These are phyloP conservation scores for Lepidurus couesii DNA, from an alignment of 1,140 invertebrate species.

Conservation along the genomic window DNA sequence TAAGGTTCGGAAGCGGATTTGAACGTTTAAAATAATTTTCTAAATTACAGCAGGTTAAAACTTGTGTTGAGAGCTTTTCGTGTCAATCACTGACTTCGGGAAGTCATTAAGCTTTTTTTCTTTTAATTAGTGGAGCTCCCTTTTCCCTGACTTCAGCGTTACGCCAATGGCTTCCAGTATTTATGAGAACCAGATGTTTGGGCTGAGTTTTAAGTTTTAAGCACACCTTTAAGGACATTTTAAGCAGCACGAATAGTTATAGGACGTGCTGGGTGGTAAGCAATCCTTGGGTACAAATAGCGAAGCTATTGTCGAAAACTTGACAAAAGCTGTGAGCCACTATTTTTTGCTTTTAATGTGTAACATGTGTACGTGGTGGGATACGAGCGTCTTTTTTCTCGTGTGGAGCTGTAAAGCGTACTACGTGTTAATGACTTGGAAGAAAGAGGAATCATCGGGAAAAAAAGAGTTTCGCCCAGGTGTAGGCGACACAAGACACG, in stretches of 20 bases:
- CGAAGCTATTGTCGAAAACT: slow-evolving; percentile 19
- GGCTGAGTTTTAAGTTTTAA: neutral
- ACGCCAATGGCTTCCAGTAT: neutral
- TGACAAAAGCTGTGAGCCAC: slow-evolving; percentile 1
- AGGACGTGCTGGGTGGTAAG: slow-evolving; percentile 9
- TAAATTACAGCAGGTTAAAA: no score
- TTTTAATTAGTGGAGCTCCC: neutral
- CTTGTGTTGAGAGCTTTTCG: neutral
- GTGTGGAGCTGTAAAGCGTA: neutral
- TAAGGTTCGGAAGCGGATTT: no score
- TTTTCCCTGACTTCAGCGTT: neutral
- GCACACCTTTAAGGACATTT: neutral
- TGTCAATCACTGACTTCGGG: neutral
- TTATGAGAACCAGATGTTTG: slow-evolving; percentile 22
- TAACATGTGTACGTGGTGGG: neutral
- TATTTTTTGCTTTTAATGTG: slow-evolving; percentile 8
- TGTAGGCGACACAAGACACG: neutral
- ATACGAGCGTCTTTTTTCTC: neutral
- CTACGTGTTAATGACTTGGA: neutral
- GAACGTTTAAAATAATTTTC: no score
- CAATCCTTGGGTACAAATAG: neutral
- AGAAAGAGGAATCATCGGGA: neutral
- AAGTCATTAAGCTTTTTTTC: neutral
- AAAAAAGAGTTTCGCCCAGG: neutral
- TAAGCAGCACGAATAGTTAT: slow-evolving; percentile 3